Evolutionary conservation across 2,888 invertebrate species (phyloP).

Genomic region (Leptura quadrifasciata): DNA sequence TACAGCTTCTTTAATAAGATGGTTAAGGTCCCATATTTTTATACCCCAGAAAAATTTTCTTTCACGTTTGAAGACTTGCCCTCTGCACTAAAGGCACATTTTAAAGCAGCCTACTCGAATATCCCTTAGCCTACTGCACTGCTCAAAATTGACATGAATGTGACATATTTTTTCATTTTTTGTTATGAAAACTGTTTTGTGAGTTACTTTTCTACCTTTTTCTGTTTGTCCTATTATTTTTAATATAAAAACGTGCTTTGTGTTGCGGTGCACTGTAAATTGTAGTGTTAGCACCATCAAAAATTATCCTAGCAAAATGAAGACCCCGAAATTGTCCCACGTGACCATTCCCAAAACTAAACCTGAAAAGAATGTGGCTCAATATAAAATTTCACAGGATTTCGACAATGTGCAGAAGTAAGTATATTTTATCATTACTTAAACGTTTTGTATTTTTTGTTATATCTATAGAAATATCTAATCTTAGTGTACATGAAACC

Average conservation of each 20-base stretch:
- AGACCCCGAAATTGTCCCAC: neutral
- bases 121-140: neutral
- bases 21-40: too few species aligned
- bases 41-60: too few species aligned
- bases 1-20: too few species aligned
- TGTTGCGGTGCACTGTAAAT: neutral
- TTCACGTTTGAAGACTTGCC: too few species aligned
- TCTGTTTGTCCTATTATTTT: neutral
- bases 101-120: too few species aligned
- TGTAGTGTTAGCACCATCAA: neutral
- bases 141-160: conserved; percentile 14
- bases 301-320: neutral
- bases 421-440: conserved; percentile 16
- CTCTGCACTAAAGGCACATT: too few species aligned
- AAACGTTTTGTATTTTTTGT: too few species aligned
- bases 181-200: neutral
- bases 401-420: conserved; percentile 44
- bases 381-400: conserved; percentile 42
- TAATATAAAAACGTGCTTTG: neutral
- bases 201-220: neutral
- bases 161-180: neutral
- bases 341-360: conserved; percentile 37
- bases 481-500: too few species aligned
- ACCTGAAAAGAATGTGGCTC: conserved; percentile 43
- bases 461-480: too few species aligned